These are phyloP conservation scores for Danaus plexippus DNA, from an alignment of 1,140 invertebrate genomes.

Conservation along the genomic window DNA sequence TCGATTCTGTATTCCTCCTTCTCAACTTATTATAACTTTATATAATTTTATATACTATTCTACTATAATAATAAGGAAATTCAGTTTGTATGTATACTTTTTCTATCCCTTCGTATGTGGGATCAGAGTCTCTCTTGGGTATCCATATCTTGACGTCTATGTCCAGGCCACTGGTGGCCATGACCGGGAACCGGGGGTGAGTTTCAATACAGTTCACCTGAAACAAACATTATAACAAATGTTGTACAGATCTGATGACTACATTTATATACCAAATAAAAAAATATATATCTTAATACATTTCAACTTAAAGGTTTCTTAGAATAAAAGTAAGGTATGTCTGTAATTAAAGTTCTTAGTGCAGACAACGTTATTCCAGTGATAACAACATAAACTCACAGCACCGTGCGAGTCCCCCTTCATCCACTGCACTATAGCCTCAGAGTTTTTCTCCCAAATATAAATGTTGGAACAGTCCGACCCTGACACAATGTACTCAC, in stretches of 20 bases:
- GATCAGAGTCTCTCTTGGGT: constrained; percentile 77
- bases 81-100: constrained; percentile 25
- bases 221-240: constrained; percentile 17
- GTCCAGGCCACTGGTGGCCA: constrained; percentile 94
- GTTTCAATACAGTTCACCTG: constrained; percentile 94
- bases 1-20: too few relatives aligned
- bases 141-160: constrained; percentile 95
- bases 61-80: too few relatives aligned
- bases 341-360: too few relatives aligned
- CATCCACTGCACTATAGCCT: constrained; percentile 91
- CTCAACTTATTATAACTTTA: too few relatives aligned
- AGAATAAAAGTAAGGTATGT: too few relatives aligned
- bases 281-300: too few relatives aligned
- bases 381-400: constrained; percentile 72
- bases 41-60: too few relatives aligned
- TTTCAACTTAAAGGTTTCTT: too few relatives aligned
- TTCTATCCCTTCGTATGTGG: constrained; percentile 52
- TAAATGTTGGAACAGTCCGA: constrained; percentile 97
- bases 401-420: constrained; percentile 88
- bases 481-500: constrained; percentile 92
- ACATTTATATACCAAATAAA: too few relatives aligned
- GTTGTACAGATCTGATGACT: too few relatives aligned
- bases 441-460: constrained; percentile 93
- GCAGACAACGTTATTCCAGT: too few relatives aligned
- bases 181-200: constrained; percentile 88